Base-by-base conservation (phyloP, 2,888 invertebrate genomes). In the Orthonychiurus folsomi region DNA sequence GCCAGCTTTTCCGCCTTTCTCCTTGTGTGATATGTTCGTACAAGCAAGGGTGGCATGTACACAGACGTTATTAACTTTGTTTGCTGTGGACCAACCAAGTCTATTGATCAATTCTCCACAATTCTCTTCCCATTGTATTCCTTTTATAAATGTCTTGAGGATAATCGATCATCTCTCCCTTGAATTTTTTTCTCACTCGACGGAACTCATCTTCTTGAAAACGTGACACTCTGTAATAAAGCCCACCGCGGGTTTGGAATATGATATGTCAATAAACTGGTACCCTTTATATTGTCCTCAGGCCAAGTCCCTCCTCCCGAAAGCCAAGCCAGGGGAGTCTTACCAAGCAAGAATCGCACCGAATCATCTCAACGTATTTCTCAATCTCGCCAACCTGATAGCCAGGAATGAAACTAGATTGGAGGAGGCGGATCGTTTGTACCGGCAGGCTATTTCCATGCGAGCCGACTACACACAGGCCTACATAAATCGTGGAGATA, bases 361-460 rank as follows among this genome's bases (percentile, higher is more conserved):
- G 0, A 93, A 93, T 78, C 93, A 96, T 78, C 80, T 96, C 63
- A 95, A 94, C 78, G 94, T 95, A 1, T 96, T 94, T 78, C 83
- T 96, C 59, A 95, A 95, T 79, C 81, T 96, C 68, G 95, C 94
- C 1, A 94, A 93, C 79, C 81, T 96, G 71, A 93, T 95, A 75
- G 90, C 94, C 2, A 89, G 92, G 76, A 93, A 96, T 78, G 86
- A 87, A 27, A 91, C 92, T 2, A 82, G 95, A 61, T 79, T 96
- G 61, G 90, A 92, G 77, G 95, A 96, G 78, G 96, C 96, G 0
- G 95, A 96, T 78, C 83, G 90, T 82, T 78, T 95, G 56, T 93
- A 95, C 75, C 82, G 93, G 65, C 94, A 94, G 78, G 96, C 95
- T 15, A 95, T 96, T 70, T 93, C 93, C 76, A 96, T 96, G 96